Base-by-base conservation (phyloP, 2,888 invertebrate species). In the Petrophora chlorosata region DNA sequence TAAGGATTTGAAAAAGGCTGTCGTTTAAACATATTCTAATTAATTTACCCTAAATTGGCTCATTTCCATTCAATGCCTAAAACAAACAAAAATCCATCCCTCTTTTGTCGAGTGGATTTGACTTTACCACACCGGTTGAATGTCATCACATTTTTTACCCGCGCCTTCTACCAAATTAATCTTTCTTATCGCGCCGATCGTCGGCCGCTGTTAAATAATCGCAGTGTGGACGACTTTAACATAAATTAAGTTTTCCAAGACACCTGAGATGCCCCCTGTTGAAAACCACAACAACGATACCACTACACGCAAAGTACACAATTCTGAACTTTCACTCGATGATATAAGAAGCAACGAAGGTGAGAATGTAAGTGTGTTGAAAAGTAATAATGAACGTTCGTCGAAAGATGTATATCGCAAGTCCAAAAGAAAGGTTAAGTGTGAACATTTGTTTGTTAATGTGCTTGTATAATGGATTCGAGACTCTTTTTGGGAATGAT, bases 401-500 rank as follows among this genome's bases (percentile, higher is more conserved):
- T 76, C 79, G 72, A 80, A 76, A 85, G 87, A 86, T 88, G 79
- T 79, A 82, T 85, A 86, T 86, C 86, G 71, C 71, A 67, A 70
- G 72, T 64, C 72, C 71, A 74, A 82, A 84, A 86, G 85, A 85
- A 85, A 88, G 86, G 88, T 88, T 87, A 87, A 88, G 87, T 88
- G 89, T 88, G 85, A 88, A 88, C 88, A 88, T 88, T 88, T 88
- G 89, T 89, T 88, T 85, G 87, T 87, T 85, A 87, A 88, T 86
- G 85, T 79, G 76, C 78, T 78, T 76, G 79, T 84, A 76, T 88
- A 87, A 86, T 86, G 87, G 80, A 83, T 85, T 82, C 79, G 75
- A 77, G 79, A 64, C 59, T 72, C 80, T 85, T 85, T 81, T 67
- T 72, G 68, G 73, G 71, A 71, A 78, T 84, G 85, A 85, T 83